Evolutionary conservation across 2,888 invertebrate species (phyloP), one percentile per base, ranked within the genome.

Genomic region (Lasioglossum pauxillum): DNA sequence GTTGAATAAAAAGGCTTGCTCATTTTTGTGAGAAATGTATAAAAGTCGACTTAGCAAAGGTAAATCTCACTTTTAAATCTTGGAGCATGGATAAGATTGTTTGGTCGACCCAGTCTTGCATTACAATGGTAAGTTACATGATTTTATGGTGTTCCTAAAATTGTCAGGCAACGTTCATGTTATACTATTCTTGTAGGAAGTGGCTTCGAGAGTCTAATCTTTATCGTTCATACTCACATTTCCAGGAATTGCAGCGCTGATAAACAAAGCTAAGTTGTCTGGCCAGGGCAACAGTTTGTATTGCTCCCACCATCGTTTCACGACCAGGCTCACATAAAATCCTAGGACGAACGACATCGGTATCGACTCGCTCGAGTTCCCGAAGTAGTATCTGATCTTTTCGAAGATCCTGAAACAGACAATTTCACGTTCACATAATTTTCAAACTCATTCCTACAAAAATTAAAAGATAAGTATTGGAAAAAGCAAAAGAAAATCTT

Each of bases 321-420:
- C 98, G 78, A 99, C 98, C 92, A 99, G 96, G 93, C 97, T 98
- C 89, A 99, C 99, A 96, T 99, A 99, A 96, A 99, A 99, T 83
- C 99, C 99, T 90, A 99, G 96, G 80, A 99, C 98, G 96, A 99
- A 99, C 49, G 99, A 98, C 97, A 99, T 98, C 64, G 99, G 99
- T 94, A 99, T 98, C 85, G 98, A 97, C 95, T 98, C 98, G 94
- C 97, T 97, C 95, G 98, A 98, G 92, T 97, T 97, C 84, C 98
- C 97, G 95, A 98, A 99, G 96, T 99, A 98, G 91, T 97, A 96
- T 67, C 98, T 97, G 79, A 99, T 97, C 95, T 97, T 97, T 95
- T 98, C 98, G 96, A 99, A 99, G 93, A 97, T 96, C 95, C 98
- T 99, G 97, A n/a, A 96, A 91, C 89, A 91, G 88, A 93, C 77